phyloP scores from a whole-genome alignment of 2,797 vertebrate genomes.

The Paratrypauchen microcephalus region DNA sequence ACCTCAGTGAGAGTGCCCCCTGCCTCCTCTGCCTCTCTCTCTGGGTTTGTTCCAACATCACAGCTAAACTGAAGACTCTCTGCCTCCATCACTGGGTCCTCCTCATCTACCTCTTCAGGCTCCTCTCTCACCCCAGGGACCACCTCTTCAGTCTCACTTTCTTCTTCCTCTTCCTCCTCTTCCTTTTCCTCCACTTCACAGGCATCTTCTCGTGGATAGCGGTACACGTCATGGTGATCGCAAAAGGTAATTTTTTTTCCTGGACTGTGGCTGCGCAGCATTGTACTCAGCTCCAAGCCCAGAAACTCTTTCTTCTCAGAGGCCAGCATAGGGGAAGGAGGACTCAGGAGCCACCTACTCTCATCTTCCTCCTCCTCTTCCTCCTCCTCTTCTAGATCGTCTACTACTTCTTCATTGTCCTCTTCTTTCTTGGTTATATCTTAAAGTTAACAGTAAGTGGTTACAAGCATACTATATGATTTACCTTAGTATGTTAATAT shows the following conservation, averaged over 20 bases:
- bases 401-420: conserved; percentile 55
- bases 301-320: conserved; percentile 41
- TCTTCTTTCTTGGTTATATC: conserved; percentile 46
- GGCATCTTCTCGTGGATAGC: conserved; percentile 64
- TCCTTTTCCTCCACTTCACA: conserved; percentile 58
- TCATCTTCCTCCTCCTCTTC: conserved; percentile 70
- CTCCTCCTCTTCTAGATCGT: conserved; percentile 12
- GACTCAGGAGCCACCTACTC: conserved; percentile 62
- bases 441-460: not conserved
- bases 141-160: conserved; percentile 49
- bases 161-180: conserved; percentile 68
- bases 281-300: conserved; percentile 48
- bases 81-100: conserved; percentile 86
- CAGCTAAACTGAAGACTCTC: conserved; percentile 83
- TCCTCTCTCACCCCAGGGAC: conserved; percentile 73
- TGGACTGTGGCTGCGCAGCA: conserved; percentile 30
- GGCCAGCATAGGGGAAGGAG: conserved; percentile 20
- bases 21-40: conserved; percentile 64
- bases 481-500: not conserved
- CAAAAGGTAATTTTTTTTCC: conserved; percentile 62
- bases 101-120: conserved; percentile 71
- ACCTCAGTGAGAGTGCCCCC: conserved; percentile 32
- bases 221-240: conserved; percentile 70
- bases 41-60: conserved; percentile 73
- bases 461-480: not conserved